Conservation (phyloP, 92 coral and sea anemone genomes). For the Parazoanthus swiftii region DNA sequence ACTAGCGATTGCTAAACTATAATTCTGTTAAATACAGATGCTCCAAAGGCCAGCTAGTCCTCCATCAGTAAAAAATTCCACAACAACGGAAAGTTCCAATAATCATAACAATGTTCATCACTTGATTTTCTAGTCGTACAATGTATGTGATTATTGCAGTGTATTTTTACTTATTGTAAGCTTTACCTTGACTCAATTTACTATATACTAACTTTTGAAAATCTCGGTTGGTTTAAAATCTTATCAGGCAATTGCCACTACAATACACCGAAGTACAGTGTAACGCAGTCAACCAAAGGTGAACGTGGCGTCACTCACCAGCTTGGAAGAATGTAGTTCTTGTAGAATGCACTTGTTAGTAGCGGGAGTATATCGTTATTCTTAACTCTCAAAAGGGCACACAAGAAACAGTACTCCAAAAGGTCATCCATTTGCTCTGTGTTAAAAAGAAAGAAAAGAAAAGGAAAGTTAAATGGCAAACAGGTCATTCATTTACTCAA, state of each 20-base stretch:
- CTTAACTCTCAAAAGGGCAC: constrained; percentile 81
- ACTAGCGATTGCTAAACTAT: no score
- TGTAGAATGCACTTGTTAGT: constrained; percentile 83
- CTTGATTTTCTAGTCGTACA: background rate
- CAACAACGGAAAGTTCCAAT: background rate
- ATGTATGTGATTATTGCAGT: background rate
- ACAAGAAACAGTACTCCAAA: constrained; percentile 80
- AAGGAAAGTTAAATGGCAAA: background rate
- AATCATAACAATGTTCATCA: background rate
- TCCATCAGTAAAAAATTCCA: background rate
- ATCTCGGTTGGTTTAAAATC: no score
- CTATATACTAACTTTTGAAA: no score
- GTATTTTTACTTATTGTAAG: background rate
- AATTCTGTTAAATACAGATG: no score
- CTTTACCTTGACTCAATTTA: no score
- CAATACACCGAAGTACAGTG: background rate
- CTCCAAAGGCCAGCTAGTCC: background rate
- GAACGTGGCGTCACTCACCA: constrained; percentile 60
- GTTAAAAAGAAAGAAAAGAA: background rate
- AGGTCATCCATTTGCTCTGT: constrained; percentile 86
- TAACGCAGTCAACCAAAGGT: no score
- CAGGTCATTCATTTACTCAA: background rate
- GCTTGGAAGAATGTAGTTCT: constrained; percentile 77
- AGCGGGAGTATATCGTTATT: constrained; percentile 69
- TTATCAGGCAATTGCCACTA: background rate